A percentile compares a stretch with the other conserved stretches of the same genome.
phyloP scores from a whole-genome alignment of 2,797 vertebrate species.

The Pseudomugil gertrudae region DNA sequence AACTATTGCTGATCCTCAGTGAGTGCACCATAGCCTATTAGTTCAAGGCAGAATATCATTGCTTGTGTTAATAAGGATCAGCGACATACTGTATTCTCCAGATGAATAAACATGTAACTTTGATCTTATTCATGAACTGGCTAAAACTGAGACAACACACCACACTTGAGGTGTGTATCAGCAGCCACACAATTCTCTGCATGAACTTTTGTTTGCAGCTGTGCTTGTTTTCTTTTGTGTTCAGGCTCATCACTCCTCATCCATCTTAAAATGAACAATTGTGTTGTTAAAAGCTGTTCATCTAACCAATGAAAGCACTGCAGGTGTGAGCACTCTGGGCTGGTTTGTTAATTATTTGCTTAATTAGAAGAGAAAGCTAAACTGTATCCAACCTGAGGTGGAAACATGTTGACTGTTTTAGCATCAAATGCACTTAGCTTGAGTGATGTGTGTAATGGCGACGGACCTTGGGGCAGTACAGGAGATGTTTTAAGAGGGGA shows the following conservation, averaged over 20 bases:
- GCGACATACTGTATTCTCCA: constrained; percentile 45
- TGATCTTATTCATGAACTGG: constrained; percentile 32
- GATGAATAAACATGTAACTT: constrained; percentile 55
- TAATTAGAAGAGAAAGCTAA: constrained; percentile 52
- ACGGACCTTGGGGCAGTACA: constrained; percentile 32
- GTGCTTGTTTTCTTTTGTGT: constrained; percentile 49
- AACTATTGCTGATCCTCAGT: constrained; percentile 30
- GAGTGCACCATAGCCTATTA: constrained; percentile 31
- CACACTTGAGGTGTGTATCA: constrained; percentile 34
- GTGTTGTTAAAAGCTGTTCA: constrained; percentile 30
- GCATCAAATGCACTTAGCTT: constrained; percentile 41
- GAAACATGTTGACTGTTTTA: constrained; percentile 54
- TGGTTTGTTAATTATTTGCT: constrained; percentile 41
- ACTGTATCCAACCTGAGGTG: constrained; percentile 33
- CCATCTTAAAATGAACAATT: constrained; percentile 40
- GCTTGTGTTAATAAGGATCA: constrained; percentile 56
- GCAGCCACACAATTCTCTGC: constrained; percentile 28
- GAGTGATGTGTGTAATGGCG: constrained; percentile 42
- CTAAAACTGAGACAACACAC: constrained; percentile 33
- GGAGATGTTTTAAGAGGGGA: constrained; percentile 20
- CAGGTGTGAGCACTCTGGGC: constrained; percentile 27
- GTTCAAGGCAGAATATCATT: constrained; percentile 30
- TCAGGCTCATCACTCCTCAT: constrained; percentile 23
- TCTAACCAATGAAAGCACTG: constrained; percentile 10
- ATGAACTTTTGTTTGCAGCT: constrained; percentile 19